Base-by-base conservation (phyloP, 2,888 invertebrate genomes). In the Eupithecia pulchellata region DNA sequence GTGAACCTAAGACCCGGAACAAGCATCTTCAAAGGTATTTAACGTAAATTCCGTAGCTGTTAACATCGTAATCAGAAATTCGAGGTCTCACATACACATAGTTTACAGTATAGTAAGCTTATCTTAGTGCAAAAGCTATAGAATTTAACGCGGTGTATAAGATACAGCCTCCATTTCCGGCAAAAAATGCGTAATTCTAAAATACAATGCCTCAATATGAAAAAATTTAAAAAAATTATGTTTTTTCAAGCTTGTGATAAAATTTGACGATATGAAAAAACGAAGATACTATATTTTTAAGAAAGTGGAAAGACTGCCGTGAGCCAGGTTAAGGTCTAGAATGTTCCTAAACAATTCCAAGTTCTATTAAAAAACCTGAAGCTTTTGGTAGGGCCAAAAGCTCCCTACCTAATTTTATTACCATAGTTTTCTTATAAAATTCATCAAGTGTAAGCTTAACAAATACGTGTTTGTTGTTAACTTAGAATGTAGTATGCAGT, bases 41-140 rank as follows among this genome's bases (percentile, higher is more conserved):
- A 20, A 47, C 47, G 47, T 47, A 47, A 47, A 47, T 47, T 47
- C 20, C 47, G 47, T 47, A 20, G 47, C 9, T 20, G 20, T 47
- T 47, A 47, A 47, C 47, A 6, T 3, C 20, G 9, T 47, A 47
- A 47, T 20, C 47, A 47, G n/a, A 20, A 47, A 47, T 47, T 47
- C 20, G n/a, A 9, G 9, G 8, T 27, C 14, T 17, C 29, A 58
- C n/a, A n/a, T 17, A 29, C 30, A 30, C 27, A 55, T 14, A 32
- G 25, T 14, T 55, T 17, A 57, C 17, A 17, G 14, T 57, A 57
- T 6, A 29, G 14, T 29, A 3, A 57, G 29, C 1, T 17, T 57
- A 57, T 57, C n/a, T 30, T n/a, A n/a, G 42, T 57, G n/a, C 57
- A 57, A 57, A 30, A 30, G 17, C 57, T 57, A 17, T 4, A 30